Percentiles rank a stretch among this genome's conserved stretches.
Conservation (phyloP, 2,888 invertebrate species). For the Pseudococcus jackbeardsleyi region DNA sequence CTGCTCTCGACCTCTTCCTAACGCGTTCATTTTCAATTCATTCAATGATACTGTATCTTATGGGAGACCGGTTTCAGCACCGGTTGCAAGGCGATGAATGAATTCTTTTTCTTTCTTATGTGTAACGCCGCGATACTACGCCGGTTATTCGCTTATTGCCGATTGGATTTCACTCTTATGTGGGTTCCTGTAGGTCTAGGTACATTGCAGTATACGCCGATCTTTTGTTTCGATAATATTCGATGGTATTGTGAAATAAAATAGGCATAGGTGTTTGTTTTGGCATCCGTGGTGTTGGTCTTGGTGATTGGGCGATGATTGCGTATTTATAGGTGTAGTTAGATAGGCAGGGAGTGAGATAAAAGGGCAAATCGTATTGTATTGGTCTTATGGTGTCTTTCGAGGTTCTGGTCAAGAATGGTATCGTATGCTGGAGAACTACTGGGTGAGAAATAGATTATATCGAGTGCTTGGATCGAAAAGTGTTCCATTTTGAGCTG, state of each 20-base stretch:
- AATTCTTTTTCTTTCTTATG: neutral
- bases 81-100: neutral
- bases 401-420: neutral
- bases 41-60: slow-evolving; percentile 13
- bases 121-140: neutral
- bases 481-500: neutral
- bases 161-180: slow-evolving; percentile 2
- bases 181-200: neutral
- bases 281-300: neutral
- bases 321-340: neutral
- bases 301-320: neutral
- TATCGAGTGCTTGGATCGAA: neutral
- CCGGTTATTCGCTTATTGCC: slow-evolving; percentile 26
- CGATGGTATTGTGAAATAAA: slow-evolving; percentile 17
- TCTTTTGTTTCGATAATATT: slow-evolving; percentile 25
- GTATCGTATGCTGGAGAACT: neutral
- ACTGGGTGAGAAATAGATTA: neutral
- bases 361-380: neutral
- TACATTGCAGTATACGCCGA: neutral
- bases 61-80: slow-evolving; percentile 27
- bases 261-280: slow-evolving; percentile 15
- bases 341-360: neutral
- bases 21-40: slow-evolving; percentile 20
- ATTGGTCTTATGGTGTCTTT: neutral
- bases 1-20: neutral